Percentiles rank a stretch among this genome's conserved stretches.
These are phyloP conservation scores for Steinernema scapterisci DNA, from an alignment of 2,888 invertebrate genomes.

Conservation along the genomic window DNA sequence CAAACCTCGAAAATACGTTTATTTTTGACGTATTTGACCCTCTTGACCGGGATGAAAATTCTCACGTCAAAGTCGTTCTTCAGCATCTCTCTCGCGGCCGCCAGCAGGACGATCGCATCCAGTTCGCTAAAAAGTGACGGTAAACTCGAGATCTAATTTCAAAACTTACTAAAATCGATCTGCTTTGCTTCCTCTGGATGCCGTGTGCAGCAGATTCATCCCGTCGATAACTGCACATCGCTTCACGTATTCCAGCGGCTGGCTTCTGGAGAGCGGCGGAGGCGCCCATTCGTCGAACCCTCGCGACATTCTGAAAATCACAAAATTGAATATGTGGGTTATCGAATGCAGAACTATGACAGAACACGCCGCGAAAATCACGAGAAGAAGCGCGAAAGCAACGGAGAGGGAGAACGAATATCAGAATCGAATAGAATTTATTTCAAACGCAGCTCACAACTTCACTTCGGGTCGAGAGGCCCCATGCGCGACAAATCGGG, in stretches of 20 bases:
- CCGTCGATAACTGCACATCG: conserved; percentile 23
- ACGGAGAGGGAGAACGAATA: neutral
- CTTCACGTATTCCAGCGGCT: neutral
- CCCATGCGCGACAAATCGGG: neutral
- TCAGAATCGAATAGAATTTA: neutral
- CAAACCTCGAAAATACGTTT: conserved; percentile 38
- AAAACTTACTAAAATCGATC: neutral
- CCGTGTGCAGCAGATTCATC: conserved; percentile 23
- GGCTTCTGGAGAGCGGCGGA: too few relatives aligned
- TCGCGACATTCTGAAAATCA: too few relatives aligned
- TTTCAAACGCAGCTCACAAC: neutral
- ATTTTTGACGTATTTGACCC: conserved; percentile 35
- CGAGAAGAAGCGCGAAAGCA: neutral
- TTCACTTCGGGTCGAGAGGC: neutral
- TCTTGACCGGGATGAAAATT: conserved; percentile 39
- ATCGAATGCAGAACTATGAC: neutral
- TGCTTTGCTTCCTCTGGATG: neutral
- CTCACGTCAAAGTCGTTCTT: conserved; percentile 37
- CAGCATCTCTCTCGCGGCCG: conserved; percentile 33
- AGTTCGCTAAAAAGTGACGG: conserved; percentile 26
- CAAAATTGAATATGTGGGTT: too few relatives aligned
- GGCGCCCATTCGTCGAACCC: too few relatives aligned
- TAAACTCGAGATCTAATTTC: neutral
- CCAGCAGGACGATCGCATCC: conserved; percentile 38
- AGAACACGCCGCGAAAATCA: neutral